These are phyloP conservation scores for Nineta flava DNA, from an alignment of 2,888 invertebrate species.

Conservation along the genomic window DNA sequence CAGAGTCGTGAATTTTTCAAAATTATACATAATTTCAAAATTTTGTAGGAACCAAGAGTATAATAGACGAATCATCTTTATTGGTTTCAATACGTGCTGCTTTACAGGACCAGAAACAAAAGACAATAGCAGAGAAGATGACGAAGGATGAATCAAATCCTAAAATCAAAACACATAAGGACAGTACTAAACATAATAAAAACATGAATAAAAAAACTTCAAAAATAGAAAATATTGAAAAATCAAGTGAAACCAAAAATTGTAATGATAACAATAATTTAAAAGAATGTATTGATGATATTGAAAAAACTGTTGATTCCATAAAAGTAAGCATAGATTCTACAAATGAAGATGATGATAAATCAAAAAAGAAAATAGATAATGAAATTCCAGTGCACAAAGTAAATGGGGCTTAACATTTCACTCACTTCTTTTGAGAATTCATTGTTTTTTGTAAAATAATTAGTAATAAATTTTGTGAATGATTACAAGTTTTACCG, in stretches of 20 bases:
- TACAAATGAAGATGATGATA: neutral
- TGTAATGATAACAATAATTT: neutral
- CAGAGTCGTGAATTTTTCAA: no score
- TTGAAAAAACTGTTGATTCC: conserved; percentile 1
- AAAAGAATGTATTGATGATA: conserved; percentile 1
- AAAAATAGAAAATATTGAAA: neutral
- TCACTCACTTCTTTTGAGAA: neutral
- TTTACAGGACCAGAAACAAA: conserved; percentile 25
- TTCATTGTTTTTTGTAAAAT: neutral
- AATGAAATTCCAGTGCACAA: neutral
- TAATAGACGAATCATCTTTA: conserved; percentile 38
- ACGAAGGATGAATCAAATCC: no score
- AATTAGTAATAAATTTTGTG: no score
- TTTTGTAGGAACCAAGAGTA: conserved; percentile 45
- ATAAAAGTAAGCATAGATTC: neutral
- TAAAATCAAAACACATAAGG: no score
- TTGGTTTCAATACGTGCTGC: conserved; percentile 45
- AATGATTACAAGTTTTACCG: no score
- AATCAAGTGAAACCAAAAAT: neutral
- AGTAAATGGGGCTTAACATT: neutral
- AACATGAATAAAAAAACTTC: no score
- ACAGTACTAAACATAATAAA: no score
- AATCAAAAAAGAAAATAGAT: neutral
- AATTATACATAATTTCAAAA: conserved; percentile 8
- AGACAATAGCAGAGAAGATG: no score